phyloP scores from a whole-genome alignment of 2,797 vertebrate species.

The Hipposideros larvatus region DNA sequence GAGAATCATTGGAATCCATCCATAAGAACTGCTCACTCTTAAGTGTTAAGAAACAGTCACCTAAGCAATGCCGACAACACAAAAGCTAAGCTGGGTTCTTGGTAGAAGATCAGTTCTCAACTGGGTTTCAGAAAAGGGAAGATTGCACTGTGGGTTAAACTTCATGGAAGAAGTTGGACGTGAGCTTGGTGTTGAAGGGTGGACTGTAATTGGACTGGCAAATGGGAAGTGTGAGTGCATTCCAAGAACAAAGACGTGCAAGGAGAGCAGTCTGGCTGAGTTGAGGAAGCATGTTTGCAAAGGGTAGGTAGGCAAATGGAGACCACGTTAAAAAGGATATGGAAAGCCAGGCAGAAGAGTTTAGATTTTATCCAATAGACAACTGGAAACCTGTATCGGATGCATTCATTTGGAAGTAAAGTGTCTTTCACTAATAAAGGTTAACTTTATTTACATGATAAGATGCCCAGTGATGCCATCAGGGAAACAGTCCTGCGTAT shows the following conservation, averaged over 20 bases:
- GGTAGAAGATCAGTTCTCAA: not conserved
- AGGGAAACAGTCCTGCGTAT: not conserved
- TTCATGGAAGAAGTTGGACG: not conserved
- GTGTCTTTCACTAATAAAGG: not conserved
- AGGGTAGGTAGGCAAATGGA: not conserved
- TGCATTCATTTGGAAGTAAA: constrained; percentile 23
- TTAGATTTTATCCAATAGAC: constrained; percentile 17
- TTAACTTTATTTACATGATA: constrained; percentile 24
- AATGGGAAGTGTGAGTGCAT: not conserved
- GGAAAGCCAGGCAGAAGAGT: not conserved
- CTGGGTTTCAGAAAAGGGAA: not conserved
- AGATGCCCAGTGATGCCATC: not conserved
- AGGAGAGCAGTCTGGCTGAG: not conserved
- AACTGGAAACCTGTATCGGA: not conserved
- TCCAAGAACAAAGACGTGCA: not conserved
- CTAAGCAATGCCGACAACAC: not conserved
- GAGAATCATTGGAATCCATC: not conserved
- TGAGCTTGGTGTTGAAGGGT: not conserved
- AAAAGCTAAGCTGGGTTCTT: constrained; percentile 8
- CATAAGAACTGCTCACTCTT: not conserved
- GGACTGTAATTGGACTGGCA: constrained; percentile 39
- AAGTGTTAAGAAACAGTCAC: constrained; percentile 8
- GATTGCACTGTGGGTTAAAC: not conserved
- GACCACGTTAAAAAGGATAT: not conserved
- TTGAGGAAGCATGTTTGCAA: not conserved